phyloP scores from a whole-genome alignment of 2,888 invertebrate genomes.

The Apantesis nais region DNA sequence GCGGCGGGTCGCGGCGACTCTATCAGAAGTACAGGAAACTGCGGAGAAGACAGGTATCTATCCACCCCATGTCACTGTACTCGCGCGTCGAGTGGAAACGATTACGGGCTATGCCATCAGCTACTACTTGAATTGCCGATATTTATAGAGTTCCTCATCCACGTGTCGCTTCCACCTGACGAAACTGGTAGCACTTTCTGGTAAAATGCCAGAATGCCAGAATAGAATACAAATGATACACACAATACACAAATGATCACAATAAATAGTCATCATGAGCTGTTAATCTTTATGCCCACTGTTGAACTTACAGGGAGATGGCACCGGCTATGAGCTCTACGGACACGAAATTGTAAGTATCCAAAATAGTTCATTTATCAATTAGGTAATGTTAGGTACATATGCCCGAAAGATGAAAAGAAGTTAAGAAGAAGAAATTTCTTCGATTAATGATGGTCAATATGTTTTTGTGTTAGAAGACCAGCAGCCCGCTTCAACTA shows the following conservation, averaged over 20 bases:
- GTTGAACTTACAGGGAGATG: conserved; percentile 91
- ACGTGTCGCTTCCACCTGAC: background rate
- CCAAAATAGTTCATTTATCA: background rate
- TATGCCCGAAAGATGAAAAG: no score
- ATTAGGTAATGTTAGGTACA: background rate
- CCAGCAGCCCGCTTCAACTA: no score
- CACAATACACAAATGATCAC: background rate
- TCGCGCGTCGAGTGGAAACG: background rate
- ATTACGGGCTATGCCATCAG: background rate
- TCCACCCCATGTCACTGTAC: conserved; percentile 49
- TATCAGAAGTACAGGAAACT: conserved; percentile 93
- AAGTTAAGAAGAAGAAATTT: no score
- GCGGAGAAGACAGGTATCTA: conserved; percentile 91
- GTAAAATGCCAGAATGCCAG: background rate
- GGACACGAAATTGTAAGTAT: conserved; percentile 90
- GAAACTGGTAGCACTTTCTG: background rate
- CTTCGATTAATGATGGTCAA: no score
- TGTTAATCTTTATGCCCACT: conserved; percentile 83
- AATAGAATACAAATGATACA: background rate
- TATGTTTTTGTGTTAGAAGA: no score
- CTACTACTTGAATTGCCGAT: background rate
- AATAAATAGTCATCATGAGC: conserved; percentile 40
- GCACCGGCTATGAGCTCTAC: conserved; percentile 90
- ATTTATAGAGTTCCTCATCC: background rate
- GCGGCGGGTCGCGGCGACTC: conserved; percentile 60